These are phyloP conservation scores for Mamestra configurata DNA, from an alignment of 1,140 invertebrate genomes.

Conservation along the genomic window DNA sequence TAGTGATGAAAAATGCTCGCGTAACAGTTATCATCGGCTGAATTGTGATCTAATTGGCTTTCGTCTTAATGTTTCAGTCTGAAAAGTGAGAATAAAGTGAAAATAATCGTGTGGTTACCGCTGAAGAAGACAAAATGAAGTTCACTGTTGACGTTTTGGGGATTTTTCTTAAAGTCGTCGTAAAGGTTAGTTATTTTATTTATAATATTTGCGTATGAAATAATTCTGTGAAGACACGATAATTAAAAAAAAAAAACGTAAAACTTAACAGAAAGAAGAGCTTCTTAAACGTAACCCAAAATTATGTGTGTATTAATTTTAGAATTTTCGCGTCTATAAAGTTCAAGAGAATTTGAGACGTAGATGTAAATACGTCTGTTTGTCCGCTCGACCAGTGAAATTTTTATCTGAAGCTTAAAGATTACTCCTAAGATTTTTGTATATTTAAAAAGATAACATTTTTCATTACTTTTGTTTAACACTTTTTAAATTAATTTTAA, in stretches of 20 bases:
- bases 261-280: too few relatives aligned
- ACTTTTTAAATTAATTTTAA: too few relatives aligned
- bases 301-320: background rate
- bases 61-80: constrained; percentile 73
- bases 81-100: constrained; percentile 76
- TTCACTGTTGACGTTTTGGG: constrained; percentile 86
- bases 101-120: constrained; percentile 40
- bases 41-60: constrained; percentile 49
- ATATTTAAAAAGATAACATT: too few relatives aligned
- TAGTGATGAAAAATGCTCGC: constrained; percentile 31
- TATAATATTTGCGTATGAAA: background rate
- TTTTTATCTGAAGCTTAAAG: too few relatives aligned
- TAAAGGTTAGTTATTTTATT: constrained; percentile 79
- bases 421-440: too few relatives aligned
- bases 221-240: background rate
- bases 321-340: constrained; percentile 2
- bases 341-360: constrained; percentile 2
- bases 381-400: background rate
- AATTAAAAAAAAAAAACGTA: too few relatives aligned
- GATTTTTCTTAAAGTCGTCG: constrained; percentile 86
- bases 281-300: too few relatives aligned
- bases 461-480: too few relatives aligned
- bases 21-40: constrained; percentile 23
- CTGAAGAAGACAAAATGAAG: constrained; percentile 81
- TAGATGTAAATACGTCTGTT: constrained; percentile 9